These are phyloP conservation scores for Oreochromis grahami DNA, from an alignment of 2,797 vertebrate genomes.

Conservation along the genomic window DNA sequence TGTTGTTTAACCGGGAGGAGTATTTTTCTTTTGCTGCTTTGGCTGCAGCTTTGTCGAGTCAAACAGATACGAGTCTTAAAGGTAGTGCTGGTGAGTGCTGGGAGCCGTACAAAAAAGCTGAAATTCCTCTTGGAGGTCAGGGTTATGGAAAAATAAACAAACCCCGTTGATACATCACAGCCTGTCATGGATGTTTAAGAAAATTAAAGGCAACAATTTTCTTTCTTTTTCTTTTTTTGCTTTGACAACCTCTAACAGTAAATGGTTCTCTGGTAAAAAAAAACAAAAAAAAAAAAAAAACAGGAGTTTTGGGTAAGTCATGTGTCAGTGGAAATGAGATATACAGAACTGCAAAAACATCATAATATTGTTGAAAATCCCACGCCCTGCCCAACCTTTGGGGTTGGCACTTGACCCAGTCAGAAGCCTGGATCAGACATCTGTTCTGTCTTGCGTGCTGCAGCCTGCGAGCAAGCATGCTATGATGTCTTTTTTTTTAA, in stretches of 20 bases:
- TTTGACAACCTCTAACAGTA: not conserved
- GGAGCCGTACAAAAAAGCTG: not conserved
- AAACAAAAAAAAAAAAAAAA: no score
- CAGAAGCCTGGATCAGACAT: not conserved
- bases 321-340: not conserved
- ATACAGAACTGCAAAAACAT: not conserved
- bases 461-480: not conserved
- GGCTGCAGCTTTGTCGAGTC: not conserved
- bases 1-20: not conserved
- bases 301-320: not conserved
- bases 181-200: not conserved
- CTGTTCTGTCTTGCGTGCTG: not conserved
- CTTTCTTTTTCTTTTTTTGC: not conserved
- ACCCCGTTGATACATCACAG: not conserved
- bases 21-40: not conserved
- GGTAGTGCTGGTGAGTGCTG: not conserved
- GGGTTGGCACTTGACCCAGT: not conserved
- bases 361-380: not conserved
- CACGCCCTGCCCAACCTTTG: not conserved
- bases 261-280: not conserved
- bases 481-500: not conserved
- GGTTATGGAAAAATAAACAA: conserved; percentile 15
- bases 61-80: not conserved
- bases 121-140: conserved; percentile 13
- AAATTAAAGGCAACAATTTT: not conserved